Evolutionary conservation across 2,113 vertebrate genomes (phyloP).

Genomic region (Galeopterus variegatus): DNA sequence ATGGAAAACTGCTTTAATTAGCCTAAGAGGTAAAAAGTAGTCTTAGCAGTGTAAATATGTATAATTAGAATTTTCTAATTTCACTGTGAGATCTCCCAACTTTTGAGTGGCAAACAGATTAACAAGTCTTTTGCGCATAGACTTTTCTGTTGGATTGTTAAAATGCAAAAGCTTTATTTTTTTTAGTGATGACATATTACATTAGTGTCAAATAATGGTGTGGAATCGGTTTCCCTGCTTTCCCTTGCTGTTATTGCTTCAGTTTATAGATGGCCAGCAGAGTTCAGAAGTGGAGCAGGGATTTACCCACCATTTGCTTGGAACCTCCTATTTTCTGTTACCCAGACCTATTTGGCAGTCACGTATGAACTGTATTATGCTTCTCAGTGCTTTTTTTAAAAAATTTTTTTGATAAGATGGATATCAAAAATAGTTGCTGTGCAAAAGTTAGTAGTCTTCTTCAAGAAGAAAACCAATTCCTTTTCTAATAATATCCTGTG

Average conservation of each 20-base stretch:
- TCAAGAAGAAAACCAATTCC: slow-evolving; percentile 91
- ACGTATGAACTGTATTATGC: slow-evolving; percentile 42
- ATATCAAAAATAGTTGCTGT: slow-evolving; percentile 92
- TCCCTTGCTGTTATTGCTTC: background rate
- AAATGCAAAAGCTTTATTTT: slow-evolving; percentile 81
- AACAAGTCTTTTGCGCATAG: slow-evolving; percentile 81
- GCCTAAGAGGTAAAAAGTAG: slow-evolving; percentile 82
- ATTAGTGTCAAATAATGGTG: slow-evolving; percentile 37
- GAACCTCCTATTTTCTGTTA: background rate
- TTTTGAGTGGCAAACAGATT: slow-evolving; percentile 85
- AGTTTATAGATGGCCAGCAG: slow-evolving; percentile 57
- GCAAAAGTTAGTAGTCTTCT: slow-evolving; percentile 93
- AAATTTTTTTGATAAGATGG: slow-evolving; percentile 89
- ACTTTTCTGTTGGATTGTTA: slow-evolving; percentile 77
- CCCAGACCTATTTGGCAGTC: slow-evolving; percentile 52
- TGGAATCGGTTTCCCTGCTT: slow-evolving; percentile 27
- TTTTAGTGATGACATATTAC: slow-evolving; percentile 62
- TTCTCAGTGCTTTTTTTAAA: slow-evolving; percentile 75
- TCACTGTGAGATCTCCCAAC: slow-evolving; percentile 90
- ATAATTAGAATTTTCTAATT: slow-evolving; percentile 88
- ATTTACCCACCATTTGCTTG: background rate
- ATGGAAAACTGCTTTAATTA: slow-evolving; percentile 89
- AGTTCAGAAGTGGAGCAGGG: background rate
- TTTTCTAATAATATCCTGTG: slow-evolving; percentile 90
- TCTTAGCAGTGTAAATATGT: slow-evolving; percentile 88